Evolutionary conservation across 2,797 vertebrate species (phyloP).

Genomic region (Sebastes oblongus): DNA sequence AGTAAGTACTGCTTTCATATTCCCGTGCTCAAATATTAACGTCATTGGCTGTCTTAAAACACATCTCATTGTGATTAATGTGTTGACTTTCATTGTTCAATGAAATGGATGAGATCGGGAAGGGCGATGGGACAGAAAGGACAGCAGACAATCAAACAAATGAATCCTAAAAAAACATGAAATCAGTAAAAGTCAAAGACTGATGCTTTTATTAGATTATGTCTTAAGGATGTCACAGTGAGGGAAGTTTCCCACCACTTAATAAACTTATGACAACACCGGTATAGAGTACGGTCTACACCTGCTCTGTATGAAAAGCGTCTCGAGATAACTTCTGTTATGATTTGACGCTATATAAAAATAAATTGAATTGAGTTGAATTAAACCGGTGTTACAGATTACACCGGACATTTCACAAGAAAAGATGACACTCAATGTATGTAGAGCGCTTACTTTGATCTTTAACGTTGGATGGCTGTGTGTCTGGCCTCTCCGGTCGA

Average conservation of each 20-base stretch:
- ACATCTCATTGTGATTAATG: conserved; percentile 57
- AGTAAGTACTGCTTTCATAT: conserved; percentile 88
- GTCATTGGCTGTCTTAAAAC: conserved; percentile 25
- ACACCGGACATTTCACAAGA: not conserved
- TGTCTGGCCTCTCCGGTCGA: too few species aligned
- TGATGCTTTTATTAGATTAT: conserved; percentile 10
- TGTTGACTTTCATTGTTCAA: conserved; percentile 40
- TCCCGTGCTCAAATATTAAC: conserved; percentile 48
- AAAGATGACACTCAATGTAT: not conserved
- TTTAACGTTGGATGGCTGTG: too few species aligned
- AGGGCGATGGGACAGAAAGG: conserved; percentile 29
- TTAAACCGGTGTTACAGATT: not conserved
- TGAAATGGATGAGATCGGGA: conserved; percentile 39
- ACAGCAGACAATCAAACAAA: conserved; percentile 57
- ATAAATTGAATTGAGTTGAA: too few species aligned
- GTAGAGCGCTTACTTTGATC: too few species aligned
- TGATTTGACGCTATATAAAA: too few species aligned
- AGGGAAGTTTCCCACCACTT: too few species aligned
- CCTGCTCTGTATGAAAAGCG: accelerated
- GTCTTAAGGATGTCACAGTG: too few species aligned
- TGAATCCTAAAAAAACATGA: conserved; percentile 29
- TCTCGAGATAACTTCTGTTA: too few species aligned
- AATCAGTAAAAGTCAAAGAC: conserved; percentile 22
- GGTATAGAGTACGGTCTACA: too few species aligned
- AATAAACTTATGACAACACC: not conserved